Evolutionary conservation across 2,113 vertebrate genomes (phyloP), one percentile per base, ranked within the genome.

Genomic region (Paracanthobrama guichenoti): DNA sequence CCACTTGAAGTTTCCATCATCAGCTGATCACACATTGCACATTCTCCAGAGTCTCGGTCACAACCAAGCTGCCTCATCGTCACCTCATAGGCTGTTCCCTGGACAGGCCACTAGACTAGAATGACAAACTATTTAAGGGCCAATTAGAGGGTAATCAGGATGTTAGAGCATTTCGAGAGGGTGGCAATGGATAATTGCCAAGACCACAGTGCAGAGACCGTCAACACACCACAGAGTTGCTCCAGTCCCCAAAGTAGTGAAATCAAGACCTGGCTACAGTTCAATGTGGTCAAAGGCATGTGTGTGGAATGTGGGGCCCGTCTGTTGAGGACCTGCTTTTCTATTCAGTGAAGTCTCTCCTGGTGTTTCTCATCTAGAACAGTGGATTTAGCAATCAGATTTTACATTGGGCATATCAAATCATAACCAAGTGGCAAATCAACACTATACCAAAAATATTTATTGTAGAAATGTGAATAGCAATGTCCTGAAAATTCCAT

Each of bases 1-100:
- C 55, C 77, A 24, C 73, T 87, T 81, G 72, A 83, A 79, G 35
- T 82, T 87, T 87, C 64, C 86, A 26, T 86, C 84, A 82, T 39
- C 71, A 74, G 64, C 35, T 77, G 60, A 85, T 71, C 67, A 53
- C 77, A 77, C 86, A 59, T 81, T 67, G 81, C 62, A 73, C 83
- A 83, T 84, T 87, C 67, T 74, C 75, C 13, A 48, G 28, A 74
- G 87, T 78, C 35, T 9, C 26, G 35, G 71, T 79, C 28, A n/a
- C 60, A 87, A 81, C 60, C 77, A 53, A 24, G 13, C 83, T n/a
- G 26, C 28, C 35, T 82, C 82, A 82, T 86, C 74, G 78, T 85
- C 87, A 79, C 74, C 69, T 85, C 67, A 79, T 85, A 57, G 82
- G 75, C 59, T 82, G 46, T 79, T 42, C 14, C 66, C 69, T 46